Percentiles rank a stretch among this genome's conserved stretches.
Conservation (phyloP, 2,797 vertebrate genomes). For the Xiphophorus birchmanni region DNA sequence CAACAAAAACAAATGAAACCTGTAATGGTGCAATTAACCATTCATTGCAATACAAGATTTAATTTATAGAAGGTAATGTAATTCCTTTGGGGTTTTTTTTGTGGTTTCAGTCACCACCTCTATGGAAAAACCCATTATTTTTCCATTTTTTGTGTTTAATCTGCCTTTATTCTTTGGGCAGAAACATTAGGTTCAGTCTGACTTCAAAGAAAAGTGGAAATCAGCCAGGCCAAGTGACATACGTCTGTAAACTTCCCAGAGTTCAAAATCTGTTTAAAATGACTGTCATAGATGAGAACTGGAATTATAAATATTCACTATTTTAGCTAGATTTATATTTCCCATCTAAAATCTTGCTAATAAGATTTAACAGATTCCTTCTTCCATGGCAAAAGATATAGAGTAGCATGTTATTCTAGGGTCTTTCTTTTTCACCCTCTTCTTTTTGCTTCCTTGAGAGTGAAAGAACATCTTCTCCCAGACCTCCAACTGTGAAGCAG, state of each 20-base stretch:
- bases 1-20: neutral
- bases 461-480: neutral
- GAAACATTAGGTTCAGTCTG: neutral
- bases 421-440: neutral
- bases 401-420: neutral
- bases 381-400: neutral
- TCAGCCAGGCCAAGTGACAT: neutral
- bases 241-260: neutral
- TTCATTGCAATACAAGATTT: neutral
- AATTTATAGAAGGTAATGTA: neutral
- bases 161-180: neutral
- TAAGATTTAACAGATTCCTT: neutral
- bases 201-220: neutral
- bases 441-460: neutral
- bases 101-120: neutral
- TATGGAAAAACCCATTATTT: neutral
- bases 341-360: neutral
- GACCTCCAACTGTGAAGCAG: slow-evolving; percentile 6
- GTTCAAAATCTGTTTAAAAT: neutral
- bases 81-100: neutral
- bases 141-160: neutral
- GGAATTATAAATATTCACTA: neutral
- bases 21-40: neutral
- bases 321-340: neutral
- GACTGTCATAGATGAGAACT: neutral